phyloP scores from a whole-genome alignment of 2,797 vertebrate species.

The Leptodactylus fallax region DNA sequence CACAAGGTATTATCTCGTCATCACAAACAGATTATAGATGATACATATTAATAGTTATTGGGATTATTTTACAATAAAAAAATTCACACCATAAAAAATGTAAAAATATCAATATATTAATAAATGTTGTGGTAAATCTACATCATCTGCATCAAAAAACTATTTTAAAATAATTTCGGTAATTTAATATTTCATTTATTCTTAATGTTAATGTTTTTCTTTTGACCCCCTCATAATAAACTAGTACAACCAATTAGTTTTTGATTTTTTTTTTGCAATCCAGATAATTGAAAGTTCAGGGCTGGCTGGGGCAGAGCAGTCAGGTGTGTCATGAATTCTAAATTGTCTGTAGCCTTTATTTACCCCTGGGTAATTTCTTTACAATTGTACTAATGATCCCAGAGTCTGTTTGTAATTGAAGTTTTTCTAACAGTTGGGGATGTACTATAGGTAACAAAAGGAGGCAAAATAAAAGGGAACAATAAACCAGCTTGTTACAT shows the following conservation, averaged over 20 bases:
- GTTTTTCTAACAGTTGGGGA: no score
- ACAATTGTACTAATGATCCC: constrained; percentile 34
- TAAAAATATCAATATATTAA: no score
- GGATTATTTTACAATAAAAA: no score
- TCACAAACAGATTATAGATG: no score
- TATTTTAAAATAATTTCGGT: no score
- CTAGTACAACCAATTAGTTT: neutral
- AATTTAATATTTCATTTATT: no score
- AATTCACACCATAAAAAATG: no score
- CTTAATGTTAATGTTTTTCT: neutral
- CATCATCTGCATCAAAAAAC: no score
- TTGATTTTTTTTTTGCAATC: neutral
- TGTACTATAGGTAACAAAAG: neutral
- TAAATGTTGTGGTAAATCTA: no score
- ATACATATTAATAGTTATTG: no score
- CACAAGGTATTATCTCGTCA: no score
- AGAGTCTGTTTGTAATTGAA: no score
- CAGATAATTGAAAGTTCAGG: neutral
- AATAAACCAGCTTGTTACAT: neutral
- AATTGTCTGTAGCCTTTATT: constrained; percentile 27
- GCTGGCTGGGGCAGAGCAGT: neutral
- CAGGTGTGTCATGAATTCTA: constrained; percentile 28
- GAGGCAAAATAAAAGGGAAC: neutral
- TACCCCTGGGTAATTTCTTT: constrained; percentile 39
- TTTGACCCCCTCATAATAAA: neutral